Percentiles rank a stretch among this genome's conserved stretches.
Conservation (phyloP, 2,888 invertebrate species). For the Plebejus argus region DNA sequence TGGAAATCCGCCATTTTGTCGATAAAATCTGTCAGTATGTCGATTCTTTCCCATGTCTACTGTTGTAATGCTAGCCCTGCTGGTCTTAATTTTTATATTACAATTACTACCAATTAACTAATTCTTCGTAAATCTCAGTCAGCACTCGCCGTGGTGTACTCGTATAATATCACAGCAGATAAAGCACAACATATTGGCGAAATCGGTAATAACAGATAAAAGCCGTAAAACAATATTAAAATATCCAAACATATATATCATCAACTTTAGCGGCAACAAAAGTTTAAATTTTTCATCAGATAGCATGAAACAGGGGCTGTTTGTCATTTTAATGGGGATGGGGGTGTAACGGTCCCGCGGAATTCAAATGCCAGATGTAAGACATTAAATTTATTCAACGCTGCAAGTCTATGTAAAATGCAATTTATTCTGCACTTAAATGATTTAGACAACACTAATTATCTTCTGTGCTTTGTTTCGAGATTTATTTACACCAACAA, state of each 20-base stretch:
- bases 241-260: constrained; percentile 21
- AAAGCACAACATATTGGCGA: neutral
- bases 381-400: constrained; percentile 29
- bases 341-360: neutral
- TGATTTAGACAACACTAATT: constrained; percentile 16
- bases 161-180: neutral
- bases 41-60: too few relatives aligned
- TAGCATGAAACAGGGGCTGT: constrained; percentile 10
- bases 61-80: too few relatives aligned
- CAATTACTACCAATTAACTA: neutral
- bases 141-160: neutral
- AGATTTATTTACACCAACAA: neutral
- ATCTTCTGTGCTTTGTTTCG: constrained; percentile 2
- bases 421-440: constrained; percentile 23
- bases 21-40: too few relatives aligned
- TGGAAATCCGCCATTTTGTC: too few relatives aligned
- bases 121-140: neutral
- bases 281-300: constrained; percentile 26
- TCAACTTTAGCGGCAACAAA: constrained; percentile 5
- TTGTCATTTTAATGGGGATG: constrained; percentile 26
- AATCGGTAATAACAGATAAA: constrained; percentile 6
- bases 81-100: neutral
- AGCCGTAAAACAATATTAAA: constrained; percentile 18
- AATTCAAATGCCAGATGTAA: constrained; percentile 28
- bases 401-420: constrained; percentile 13